These are phyloP conservation scores for Spilosoma lubricipeda DNA, from an alignment of 2,888 invertebrate genomes.

Conservation along the genomic window DNA sequence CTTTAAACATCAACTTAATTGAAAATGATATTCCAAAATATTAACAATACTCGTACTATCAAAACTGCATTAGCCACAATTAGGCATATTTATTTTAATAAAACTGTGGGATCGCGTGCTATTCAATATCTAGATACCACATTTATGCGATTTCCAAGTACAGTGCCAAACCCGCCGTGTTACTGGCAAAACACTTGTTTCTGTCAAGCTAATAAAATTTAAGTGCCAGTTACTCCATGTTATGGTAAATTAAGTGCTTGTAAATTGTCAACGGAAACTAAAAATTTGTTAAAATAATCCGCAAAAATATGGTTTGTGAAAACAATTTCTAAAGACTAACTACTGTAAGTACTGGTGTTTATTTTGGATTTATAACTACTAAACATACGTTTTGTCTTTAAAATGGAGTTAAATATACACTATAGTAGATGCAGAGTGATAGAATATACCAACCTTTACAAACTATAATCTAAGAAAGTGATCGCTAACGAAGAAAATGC, in stretches of 20 bases:
- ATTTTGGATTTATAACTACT: too few species aligned
- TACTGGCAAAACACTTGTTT: conserved; percentile 41
- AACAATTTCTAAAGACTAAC: neutral
- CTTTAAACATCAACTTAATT: neutral
- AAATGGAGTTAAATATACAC: too few species aligned
- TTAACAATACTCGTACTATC: neutral
- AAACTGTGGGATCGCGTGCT: conserved; percentile 37
- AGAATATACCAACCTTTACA: too few species aligned
- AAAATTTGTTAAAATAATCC: conserved; percentile 3
- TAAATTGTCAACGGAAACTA: conserved; percentile 5
- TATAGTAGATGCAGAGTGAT: too few species aligned
- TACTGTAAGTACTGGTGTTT: neutral
- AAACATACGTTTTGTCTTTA: too few species aligned
- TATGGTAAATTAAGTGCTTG: conserved; percentile 15
- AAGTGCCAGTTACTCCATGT: conserved; percentile 21
- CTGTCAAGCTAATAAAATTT: conserved; percentile 46
- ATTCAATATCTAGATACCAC: conserved; percentile 24
- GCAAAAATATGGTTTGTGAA: neutral
- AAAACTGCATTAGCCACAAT: neutral
- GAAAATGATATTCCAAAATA: neutral
- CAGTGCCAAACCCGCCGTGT: conserved; percentile 47
- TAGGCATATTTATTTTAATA: conserved; percentile 13
- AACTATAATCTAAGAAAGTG: too few species aligned
- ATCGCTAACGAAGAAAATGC: too few species aligned
- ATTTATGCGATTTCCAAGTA: conserved; percentile 31